phyloP scores from a whole-genome alignment of 2,888 invertebrate species.

The Resseliella maxima region DNA sequence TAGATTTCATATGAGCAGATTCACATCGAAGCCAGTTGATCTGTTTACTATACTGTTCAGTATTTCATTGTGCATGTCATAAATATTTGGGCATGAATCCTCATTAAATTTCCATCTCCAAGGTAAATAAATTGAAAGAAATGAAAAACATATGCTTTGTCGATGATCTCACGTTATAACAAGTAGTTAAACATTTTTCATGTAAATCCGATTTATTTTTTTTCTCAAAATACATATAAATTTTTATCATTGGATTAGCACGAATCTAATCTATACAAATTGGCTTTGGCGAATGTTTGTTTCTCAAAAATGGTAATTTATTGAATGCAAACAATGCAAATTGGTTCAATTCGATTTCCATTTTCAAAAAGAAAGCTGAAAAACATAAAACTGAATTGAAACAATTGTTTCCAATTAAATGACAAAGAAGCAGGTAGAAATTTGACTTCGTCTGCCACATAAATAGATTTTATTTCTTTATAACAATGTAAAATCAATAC shows the following conservation, averaged over 20 bases:
- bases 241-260: neutral
- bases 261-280: neutral
- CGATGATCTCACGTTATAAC: neutral
- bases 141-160: neutral
- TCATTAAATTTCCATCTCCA: neutral
- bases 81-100: neutral
- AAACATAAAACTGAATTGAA: neutral
- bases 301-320: neutral
- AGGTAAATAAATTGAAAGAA: neutral
- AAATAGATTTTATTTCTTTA: too few relatives aligned
- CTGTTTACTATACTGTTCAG: neutral
- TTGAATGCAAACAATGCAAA: neutral
- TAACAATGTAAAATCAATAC: too few relatives aligned
- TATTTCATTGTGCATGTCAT: neutral
- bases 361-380: neutral
- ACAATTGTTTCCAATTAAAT: neutral
- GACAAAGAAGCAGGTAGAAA: too few relatives aligned
- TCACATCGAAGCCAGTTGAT: too few relatives aligned
- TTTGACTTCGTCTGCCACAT: too few relatives aligned
- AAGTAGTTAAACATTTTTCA: neutral
- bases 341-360: neutral
- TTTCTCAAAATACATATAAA: neutral
- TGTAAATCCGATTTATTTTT: neutral
- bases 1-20: neutral
- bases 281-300: neutral